Conservation (phyloP, 2,797 vertebrate species). For the Pygocentrus nattereri region DNA sequence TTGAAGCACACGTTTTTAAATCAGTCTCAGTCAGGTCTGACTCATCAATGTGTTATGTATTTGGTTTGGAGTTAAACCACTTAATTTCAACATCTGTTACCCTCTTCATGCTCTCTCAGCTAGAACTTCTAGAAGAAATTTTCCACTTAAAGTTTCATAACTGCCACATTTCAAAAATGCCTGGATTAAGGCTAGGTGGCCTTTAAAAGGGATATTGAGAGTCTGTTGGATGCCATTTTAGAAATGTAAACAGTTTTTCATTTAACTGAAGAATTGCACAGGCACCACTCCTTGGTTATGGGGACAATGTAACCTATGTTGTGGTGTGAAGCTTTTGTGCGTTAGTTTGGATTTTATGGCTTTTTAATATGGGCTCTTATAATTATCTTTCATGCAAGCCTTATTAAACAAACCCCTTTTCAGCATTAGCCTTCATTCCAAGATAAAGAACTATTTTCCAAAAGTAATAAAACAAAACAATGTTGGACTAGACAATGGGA, state of each 20-base stretch:
- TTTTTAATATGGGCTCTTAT: not conserved
- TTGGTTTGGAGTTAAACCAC: constrained; percentile 10
- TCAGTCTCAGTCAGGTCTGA: not conserved
- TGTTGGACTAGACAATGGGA: not conserved
- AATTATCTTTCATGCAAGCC: not conserved
- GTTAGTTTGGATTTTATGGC: not conserved
- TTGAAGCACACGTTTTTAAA: not conserved
- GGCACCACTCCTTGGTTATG: not conserved
- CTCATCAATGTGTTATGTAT: not conserved
- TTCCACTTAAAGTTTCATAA: constrained; percentile 4
- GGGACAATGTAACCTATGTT: no score
- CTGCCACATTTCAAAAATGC: not conserved
- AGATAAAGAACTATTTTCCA: not conserved
- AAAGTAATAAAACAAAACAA: not conserved
- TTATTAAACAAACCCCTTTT: no score
- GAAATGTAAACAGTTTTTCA: not conserved
- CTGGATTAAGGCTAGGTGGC: not conserved
- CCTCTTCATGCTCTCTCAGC: not conserved
- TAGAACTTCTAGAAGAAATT: not conserved
- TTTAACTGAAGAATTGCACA: not conserved
- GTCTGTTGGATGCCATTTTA: not conserved
- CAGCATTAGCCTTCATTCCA: not conserved
- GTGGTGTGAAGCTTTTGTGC: not conserved
- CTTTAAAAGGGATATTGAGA: not conserved
- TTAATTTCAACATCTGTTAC: constrained; percentile 27